Percentiles rank a stretch among this genome's conserved stretches.
Evolutionary conservation across 2,888 invertebrate species (phyloP).

Genomic region (Brachylomia viminalis): DNA sequence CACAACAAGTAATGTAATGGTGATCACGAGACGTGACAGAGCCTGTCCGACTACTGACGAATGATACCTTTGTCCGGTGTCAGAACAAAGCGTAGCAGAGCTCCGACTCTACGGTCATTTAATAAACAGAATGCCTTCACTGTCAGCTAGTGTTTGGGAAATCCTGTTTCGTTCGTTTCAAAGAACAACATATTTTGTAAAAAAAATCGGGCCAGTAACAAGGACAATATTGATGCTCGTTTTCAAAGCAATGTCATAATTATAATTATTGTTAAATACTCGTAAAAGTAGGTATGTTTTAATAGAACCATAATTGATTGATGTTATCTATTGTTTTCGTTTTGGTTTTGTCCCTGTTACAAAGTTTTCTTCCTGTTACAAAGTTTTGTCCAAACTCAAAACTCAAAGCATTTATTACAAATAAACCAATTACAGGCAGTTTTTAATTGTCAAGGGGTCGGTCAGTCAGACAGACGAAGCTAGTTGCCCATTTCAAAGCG

Average conservation of each 20-base stretch:
- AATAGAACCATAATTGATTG: background rate
- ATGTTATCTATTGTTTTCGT: background rate
- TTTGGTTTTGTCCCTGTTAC: background rate
- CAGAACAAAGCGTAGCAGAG: background rate
- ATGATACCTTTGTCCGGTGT: background rate
- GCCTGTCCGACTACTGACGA: background rate
- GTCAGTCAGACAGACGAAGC: too few relatives aligned
- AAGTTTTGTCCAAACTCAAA: too few relatives aligned
- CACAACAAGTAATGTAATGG: background rate
- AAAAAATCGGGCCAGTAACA: background rate
- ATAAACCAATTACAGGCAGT: too few relatives aligned
- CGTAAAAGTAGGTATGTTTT: background rate
- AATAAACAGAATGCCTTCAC: background rate
- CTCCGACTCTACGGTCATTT: background rate
- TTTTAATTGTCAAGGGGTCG: too few relatives aligned
- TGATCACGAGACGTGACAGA: background rate
- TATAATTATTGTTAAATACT: constrained; percentile 4
- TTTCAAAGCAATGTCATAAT: background rate
- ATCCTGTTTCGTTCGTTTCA: background rate
- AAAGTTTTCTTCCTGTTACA: background rate
- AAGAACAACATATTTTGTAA: background rate
- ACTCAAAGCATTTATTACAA: too few relatives aligned
- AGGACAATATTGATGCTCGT: constrained; percentile 22
- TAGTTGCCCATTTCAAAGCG: too few relatives aligned
- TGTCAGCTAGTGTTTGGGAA: background rate